Conservation (phyloP, 2,888 invertebrate species). For the Pherbina coryleti region DNA sequence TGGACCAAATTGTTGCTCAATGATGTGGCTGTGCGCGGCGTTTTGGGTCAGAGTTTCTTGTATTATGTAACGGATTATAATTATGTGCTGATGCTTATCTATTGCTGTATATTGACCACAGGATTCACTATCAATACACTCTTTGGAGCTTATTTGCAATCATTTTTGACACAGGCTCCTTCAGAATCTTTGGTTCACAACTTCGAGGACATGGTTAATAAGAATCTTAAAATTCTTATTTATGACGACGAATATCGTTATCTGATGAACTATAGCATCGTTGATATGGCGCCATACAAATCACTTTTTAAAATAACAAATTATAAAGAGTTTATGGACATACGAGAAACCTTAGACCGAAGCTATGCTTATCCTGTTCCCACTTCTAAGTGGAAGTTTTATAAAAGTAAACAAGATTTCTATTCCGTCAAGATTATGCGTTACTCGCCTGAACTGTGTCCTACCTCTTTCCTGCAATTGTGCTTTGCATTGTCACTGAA, state of each 20-base stretch:
- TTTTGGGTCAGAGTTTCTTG: constrained; percentile 37
- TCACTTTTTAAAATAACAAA: background rate
- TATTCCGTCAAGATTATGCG: constrained; percentile 25
- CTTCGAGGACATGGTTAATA: constrained; percentile 34
- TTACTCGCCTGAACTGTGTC: constrained; percentile 35
- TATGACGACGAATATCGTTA: background rate
- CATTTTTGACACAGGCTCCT: constrained; percentile 35
- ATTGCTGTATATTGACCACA: constrained; percentile 21
- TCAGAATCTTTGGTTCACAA: constrained; percentile 15
- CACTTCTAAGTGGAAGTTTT: constrained; percentile 32
- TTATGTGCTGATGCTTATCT: constrained; percentile 18
- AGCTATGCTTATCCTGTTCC: constrained; percentile 31
- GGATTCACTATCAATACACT: constrained; percentile 33
- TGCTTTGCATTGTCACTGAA: constrained; percentile 35
- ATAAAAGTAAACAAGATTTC: constrained; percentile 12
- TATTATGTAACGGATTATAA: background rate
- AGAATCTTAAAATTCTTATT: constrained; percentile 32
- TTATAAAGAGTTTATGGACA: background rate
- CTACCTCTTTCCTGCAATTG: constrained; percentile 34
- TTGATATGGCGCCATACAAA: background rate
- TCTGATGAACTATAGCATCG: constrained; percentile 7
- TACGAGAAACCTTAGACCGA: constrained; percentile 35
- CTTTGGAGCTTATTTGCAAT: constrained; percentile 29
- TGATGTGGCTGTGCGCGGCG: constrained; percentile 42
- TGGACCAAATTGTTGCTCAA: constrained; percentile 39